Conservation (phyloP, 2,113 vertebrate species). For the Esox niger region DNA sequence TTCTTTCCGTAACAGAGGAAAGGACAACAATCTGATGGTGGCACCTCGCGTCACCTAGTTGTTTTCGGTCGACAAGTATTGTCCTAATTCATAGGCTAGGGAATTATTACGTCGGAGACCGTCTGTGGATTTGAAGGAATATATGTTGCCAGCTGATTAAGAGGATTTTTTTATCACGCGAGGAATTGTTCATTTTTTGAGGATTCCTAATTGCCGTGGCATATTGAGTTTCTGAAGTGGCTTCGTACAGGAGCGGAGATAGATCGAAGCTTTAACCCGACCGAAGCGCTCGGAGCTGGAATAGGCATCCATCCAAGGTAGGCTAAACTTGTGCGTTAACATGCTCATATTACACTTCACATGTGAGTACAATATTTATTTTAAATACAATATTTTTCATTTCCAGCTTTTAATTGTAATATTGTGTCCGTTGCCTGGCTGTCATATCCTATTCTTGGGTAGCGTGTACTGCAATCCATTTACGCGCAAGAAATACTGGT, state of each 20-base stretch:
- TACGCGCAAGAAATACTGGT: not conserved
- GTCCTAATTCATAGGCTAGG: not conserved
- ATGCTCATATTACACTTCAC: not conserved
- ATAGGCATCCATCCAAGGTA: constrained; percentile 62
- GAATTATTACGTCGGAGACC: not conserved
- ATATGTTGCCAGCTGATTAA: constrained; percentile 3
- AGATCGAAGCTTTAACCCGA: constrained; percentile 57
- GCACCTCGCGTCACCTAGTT: constrained; percentile 25
- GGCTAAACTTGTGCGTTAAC: constrained; percentile 31
- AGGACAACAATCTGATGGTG: constrained; percentile 32
- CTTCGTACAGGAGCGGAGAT: constrained; percentile 50
- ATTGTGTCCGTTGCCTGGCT: not conserved
- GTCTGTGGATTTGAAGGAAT: constrained; percentile 51
- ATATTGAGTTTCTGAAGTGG: constrained; percentile 40
- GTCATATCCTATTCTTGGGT: not conserved
- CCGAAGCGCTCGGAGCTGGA: constrained; percentile 62
- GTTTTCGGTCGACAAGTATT: constrained; percentile 7
- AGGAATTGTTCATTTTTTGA: constrained; percentile 26
- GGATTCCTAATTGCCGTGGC: constrained; percentile 52
- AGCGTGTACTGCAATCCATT: not conserved
- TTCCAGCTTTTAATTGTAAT: not conserved
- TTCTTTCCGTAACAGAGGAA: constrained; percentile 30
- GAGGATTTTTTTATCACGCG: constrained; percentile 39
- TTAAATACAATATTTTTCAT: not conserved
- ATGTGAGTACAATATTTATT: not conserved